Evolutionary conservation across 30 jellyfish, hydroid and myxozoan species (phyloP), one percentile per base, ranked within the genome.

Genomic region (Morbakka virulenta): DNA sequence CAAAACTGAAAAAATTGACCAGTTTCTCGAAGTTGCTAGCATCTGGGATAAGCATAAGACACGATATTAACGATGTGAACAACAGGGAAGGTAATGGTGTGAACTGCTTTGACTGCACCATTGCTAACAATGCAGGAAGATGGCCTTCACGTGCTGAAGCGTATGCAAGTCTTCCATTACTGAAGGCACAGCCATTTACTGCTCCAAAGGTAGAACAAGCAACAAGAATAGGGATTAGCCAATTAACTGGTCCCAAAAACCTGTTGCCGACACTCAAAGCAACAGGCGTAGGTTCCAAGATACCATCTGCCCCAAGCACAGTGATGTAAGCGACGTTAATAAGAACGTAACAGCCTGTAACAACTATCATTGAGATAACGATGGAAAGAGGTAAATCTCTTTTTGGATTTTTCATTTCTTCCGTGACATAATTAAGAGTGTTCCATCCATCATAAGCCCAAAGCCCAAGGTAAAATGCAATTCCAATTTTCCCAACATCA

Each of bases 391-490:
- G 98, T n/a, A 90, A 72, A 50, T 90, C 95, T 64, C 98, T 75
- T 62, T 90, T 75, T 29, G 98, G 98, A 35, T 90, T 90, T 52
- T 84, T 74, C 98, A 90, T 90, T 62, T 90, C 98, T 78, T 90
- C 98, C 17, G 98, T 85, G 3, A 85, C 98, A 72, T 84, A 90
- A 77, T 90, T 90, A 80, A 90, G 77, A 6, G 94, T 83, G 49
- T 90, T 90, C 97, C 96, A 90, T 53, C 98, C 98, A 90, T 84
- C 98, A 53, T 83, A 90, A 0, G 98, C 98, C 98, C 98, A 90
- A n/a, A 90, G 52, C 23, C 96, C 96, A 82, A 72, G 63, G 76
- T 83, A 90, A 62, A 90, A 90, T 1, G 96, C 96, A 50, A 77
- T 31, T 11, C 96, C 94, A 47, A 90, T 84, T 52, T 77, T 76